These are phyloP conservation scores for Plectrocnemia conspersa DNA, from an alignment of 1,140 invertebrate genomes.

Conservation along the genomic window DNA sequence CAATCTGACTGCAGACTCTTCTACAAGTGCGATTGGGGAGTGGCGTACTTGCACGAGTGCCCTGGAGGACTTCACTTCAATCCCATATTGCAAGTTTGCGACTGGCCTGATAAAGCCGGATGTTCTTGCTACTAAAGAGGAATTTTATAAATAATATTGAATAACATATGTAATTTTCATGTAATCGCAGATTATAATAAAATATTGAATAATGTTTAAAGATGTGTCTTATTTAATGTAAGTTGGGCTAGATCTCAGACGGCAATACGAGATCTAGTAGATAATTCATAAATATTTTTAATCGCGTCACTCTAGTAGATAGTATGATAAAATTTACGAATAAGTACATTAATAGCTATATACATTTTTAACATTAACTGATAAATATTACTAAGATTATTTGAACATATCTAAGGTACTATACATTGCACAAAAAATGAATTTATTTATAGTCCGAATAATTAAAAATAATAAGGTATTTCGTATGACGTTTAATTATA, in stretches of 20 bases:
- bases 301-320: no score
- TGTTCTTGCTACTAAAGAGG: constrained; percentile 42
- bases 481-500: neutral
- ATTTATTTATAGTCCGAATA: no score
- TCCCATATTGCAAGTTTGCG: constrained; percentile 48
- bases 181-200: no score
- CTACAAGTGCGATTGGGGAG: constrained; percentile 53
- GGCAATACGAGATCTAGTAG: neutral
- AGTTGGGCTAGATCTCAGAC: neutral
- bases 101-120: constrained; percentile 51
- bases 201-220: no score
- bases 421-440: neutral
- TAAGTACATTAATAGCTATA: no score
- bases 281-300: neutral
- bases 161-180: no score
- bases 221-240: no score
- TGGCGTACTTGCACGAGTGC: constrained; percentile 48
- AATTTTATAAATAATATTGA: no score
- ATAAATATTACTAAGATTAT: neutral
- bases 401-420: neutral
- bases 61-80: constrained; percentile 54
- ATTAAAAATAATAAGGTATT: neutral
- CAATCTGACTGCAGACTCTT: constrained; percentile 53
- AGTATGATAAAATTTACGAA: no score
- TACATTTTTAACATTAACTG: neutral